Conservation (phyloP, 2,113 vertebrate species). For the Coregonus clupeaformis region DNA sequence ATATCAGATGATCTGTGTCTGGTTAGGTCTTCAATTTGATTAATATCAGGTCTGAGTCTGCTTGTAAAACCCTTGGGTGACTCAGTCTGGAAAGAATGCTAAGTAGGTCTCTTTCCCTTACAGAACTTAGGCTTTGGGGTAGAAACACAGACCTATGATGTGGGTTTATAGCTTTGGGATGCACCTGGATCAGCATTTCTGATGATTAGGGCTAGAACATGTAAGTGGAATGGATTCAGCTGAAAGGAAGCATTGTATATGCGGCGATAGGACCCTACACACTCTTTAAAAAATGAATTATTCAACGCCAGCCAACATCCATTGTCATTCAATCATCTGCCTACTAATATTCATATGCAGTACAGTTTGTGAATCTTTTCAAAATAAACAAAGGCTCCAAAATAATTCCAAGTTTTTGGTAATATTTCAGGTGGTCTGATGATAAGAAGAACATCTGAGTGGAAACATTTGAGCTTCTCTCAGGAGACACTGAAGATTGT, state of each 20-base stretch:
- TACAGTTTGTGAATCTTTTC: neutral
- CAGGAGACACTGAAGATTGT: slow-evolving; percentile 19
- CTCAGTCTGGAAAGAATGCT: slow-evolving; percentile 45
- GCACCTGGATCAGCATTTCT: neutral
- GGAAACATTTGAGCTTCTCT: slow-evolving; percentile 26
- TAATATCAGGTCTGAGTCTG: neutral
- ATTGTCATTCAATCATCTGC: neutral
- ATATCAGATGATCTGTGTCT: neutral
- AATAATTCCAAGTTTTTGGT: no score
- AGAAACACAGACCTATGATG: neutral
- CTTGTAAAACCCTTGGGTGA: slow-evolving; percentile 17
- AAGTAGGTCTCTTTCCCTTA: neutral
- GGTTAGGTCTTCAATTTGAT: neutral
- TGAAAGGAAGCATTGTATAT: neutral
- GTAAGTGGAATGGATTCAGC: neutral
- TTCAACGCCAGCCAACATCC: neutral
- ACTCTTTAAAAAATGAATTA: no score
- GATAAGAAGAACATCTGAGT: slow-evolving; percentile 1
- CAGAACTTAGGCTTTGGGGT: neutral
- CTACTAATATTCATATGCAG: no score
- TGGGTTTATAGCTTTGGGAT: neutral
- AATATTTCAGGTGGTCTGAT: no score
- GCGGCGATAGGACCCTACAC: neutral
- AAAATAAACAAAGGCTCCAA: neutral
- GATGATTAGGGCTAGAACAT: no score